A percentile compares a stretch with the other conserved stretches of the same genome.
phyloP scores from a whole-genome alignment of 2,113 vertebrate genomes.

The Tetrao urogallus region DNA sequence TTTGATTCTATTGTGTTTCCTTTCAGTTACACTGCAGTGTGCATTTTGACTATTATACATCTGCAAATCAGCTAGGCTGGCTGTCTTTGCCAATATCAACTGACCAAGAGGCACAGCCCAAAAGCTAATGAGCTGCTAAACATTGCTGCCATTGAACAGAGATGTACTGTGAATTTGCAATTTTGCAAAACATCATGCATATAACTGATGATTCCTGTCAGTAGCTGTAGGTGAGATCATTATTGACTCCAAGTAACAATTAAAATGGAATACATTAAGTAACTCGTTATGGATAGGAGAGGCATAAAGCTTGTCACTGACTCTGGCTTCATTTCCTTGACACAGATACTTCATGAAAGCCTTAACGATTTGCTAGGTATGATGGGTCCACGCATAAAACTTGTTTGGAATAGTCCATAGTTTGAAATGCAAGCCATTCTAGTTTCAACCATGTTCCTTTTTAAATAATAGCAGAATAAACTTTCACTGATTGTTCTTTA shows the following conservation, averaged over 20 bases:
- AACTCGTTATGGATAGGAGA: slow-evolving; percentile 51
- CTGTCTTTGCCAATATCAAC: slow-evolving; percentile 40
- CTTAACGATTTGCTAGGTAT: slow-evolving; percentile 34
- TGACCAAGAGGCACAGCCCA: slow-evolving; percentile 44
- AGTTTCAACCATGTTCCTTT: background rate
- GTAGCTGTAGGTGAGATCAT: slow-evolving; percentile 52
- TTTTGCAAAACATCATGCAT: slow-evolving; percentile 69
- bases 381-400: background rate
- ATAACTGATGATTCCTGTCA: slow-evolving; percentile 70
- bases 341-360: background rate
- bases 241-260: slow-evolving; percentile 62
- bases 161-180: slow-evolving; percentile 49
- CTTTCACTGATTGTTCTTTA: background rate
- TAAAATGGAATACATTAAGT: slow-evolving; percentile 76
- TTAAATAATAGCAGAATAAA: background rate
- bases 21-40: background rate
- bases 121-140: slow-evolving; percentile 72
- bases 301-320: slow-evolving; percentile 57
- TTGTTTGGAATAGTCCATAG: background rate
- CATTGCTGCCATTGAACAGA: slow-evolving; percentile 38
- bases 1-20: slow-evolving; percentile 8
- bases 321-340: slow-evolving; percentile 51
- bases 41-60: slow-evolving; percentile 14
- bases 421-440: background rate
- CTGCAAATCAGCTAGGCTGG: slow-evolving; percentile 36